Base-by-base conservation (phyloP, 92 coral and sea anemone species). In the Porites cylindrica region DNA sequence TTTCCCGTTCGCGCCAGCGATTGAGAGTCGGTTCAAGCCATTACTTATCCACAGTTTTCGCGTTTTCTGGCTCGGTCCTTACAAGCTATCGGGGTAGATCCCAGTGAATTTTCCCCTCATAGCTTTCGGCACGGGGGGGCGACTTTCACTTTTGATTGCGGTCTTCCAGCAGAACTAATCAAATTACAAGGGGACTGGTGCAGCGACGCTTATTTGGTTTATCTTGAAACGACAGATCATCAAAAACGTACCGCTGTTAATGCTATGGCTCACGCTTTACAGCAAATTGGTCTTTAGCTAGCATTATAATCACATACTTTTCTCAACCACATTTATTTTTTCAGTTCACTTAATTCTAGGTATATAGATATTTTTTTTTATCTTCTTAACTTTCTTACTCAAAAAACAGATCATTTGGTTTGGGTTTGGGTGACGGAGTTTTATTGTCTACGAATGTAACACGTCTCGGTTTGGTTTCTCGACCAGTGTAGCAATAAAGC, bases 101-200 rank as follows among this genome's bases (percentile, higher is more conserved):
- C 80, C 10, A 16, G 64, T 10, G 63, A 76, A 14, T 43, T 16
- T 14, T 43, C 38, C 19, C 38, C 47, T 11, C 38, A 73, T 20
- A 73, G 52, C 9, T 73, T 73, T 20, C 8, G 52, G 51, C 61
- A 38, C 16, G 80, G 61, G 51, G 51, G 80, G 13, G 63, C 1
- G 23, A 76, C 80, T 43, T 76, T 52, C 63, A 8, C 80, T 21
- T 76, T 53, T 51, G 80, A 43, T n/a, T 43, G 63, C 10, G 38
- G 83, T 61, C n/a, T 78, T 18, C 70, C 68, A 19, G 52, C 10
- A 1, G 47, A 21, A 7, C 43, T 61, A 56, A 61, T 56, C 16
- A 56, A 18, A 2, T 66, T 56, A 10, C 68, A 61, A 19, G 32
- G 47, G 1, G 54, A 21, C 8, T 78, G 53, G 83, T 1, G 17